phyloP scores from a whole-genome alignment of 2,888 invertebrate genomes.

The Himalopsyche japonica region DNA sequence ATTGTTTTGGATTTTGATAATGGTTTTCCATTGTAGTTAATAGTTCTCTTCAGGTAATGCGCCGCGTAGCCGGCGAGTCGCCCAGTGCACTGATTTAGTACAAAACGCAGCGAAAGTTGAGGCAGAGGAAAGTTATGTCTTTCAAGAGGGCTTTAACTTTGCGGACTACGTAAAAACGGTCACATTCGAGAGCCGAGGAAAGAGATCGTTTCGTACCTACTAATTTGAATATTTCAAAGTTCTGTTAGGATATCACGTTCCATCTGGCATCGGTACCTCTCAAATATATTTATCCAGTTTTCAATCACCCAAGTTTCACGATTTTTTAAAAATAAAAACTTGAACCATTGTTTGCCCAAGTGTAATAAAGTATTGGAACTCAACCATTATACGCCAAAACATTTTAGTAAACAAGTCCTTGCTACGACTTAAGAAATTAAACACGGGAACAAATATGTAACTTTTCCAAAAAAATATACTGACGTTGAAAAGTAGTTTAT shows the following conservation, averaged over 20 bases:
- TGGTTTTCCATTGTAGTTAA: neutral
- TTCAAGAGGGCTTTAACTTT: constrained; percentile 1
- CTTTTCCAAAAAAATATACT: too few relatives aligned
- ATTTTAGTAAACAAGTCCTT: too few relatives aligned
- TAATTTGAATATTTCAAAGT: neutral
- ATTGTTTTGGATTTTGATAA: too few relatives aligned
- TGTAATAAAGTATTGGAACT: too few relatives aligned
- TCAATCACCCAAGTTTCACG: neutral
- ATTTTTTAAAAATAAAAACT: neutral
- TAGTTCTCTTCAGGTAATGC: neutral
- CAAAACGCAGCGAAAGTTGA: constrained; percentile 1
- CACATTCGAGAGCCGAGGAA: neutral
- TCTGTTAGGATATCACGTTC: neutral
- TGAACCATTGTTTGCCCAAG: too few relatives aligned
- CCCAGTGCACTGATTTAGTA: neutral
- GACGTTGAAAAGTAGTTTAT: too few relatives aligned
- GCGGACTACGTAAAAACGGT: neutral
- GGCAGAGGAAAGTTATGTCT: neutral
- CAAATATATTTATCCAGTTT: neutral
- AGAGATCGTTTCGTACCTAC: neutral
- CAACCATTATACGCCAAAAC: too few relatives aligned
- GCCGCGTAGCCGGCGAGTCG: neutral
- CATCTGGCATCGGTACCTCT: neutral
- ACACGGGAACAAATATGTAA: too few relatives aligned
- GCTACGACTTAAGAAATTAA: too few relatives aligned